phyloP scores from a whole-genome alignment of 2,797 vertebrate genomes.

The Epinephelus coioides region DNA sequence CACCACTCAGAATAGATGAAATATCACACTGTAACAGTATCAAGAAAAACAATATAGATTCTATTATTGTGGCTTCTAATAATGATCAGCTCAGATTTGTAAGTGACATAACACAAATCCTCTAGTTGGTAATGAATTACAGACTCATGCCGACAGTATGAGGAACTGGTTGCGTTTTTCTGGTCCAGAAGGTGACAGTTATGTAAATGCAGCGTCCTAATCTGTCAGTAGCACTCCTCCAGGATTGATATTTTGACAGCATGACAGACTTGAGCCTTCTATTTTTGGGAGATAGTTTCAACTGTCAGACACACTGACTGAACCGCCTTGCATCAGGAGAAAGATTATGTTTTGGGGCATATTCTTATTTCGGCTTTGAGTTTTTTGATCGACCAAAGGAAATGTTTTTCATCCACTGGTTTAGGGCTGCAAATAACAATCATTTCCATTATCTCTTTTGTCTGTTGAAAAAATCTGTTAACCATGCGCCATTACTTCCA shows the following conservation, averaged over 20 bases:
- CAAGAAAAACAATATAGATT: conserved; percentile 2
- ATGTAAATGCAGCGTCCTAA: conserved; percentile 73
- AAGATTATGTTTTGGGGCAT: conserved; percentile 53
- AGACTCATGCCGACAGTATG: background rate
- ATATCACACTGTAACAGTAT: conserved; percentile 21
- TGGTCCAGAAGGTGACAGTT: conserved; percentile 68
- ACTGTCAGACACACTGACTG: conserved; percentile 67
- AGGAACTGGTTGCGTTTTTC: conserved; percentile 33
- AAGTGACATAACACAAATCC: conserved; percentile 3
- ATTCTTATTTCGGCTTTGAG: conserved; percentile 44
- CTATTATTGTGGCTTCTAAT: conserved; percentile 5
- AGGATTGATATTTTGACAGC: conserved; percentile 74
- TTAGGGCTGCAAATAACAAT: background rate
- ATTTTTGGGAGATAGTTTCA: conserved; percentile 69
- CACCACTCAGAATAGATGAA: conserved; percentile 61
- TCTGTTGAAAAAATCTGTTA: background rate
- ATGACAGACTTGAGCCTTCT: conserved; percentile 72
- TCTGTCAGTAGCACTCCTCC: conserved; percentile 68
- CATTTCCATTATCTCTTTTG: background rate
- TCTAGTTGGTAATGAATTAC: conserved; percentile 11
- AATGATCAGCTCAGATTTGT: conserved; percentile 1
- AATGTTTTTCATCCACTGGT: conserved; percentile 9
- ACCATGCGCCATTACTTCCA: conserved; percentile 19
- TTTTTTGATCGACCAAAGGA: conserved; percentile 13
- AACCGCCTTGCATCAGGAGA: conserved; percentile 52